Conservation (phyloP, 2,113 vertebrate genomes). For the Bufo gargarizans region DNA sequence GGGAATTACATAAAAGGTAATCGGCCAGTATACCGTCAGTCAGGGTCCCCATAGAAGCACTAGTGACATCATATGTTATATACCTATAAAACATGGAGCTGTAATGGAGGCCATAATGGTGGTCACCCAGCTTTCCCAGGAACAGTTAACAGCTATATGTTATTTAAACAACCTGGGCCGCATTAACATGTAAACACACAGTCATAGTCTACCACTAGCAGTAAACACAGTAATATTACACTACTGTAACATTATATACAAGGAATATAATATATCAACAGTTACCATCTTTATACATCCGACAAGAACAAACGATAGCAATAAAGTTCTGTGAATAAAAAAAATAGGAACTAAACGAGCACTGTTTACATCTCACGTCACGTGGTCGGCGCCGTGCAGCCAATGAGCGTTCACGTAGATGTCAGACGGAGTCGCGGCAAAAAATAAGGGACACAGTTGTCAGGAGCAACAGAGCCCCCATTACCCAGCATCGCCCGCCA, state of each 20-base stretch:
- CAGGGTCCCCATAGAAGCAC: too few species aligned
- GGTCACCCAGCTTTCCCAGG: too few species aligned
- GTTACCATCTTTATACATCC: neutral
- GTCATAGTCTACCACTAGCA: too few species aligned
- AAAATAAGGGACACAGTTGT: neutral
- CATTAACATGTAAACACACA: too few species aligned
- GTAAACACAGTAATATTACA: neutral
- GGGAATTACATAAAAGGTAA: too few species aligned
- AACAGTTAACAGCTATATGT: too few species aligned
- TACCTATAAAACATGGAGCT: too few species aligned
- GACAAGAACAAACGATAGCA: neutral
- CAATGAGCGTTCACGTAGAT: conserved; percentile 9
- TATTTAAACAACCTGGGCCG: too few species aligned
- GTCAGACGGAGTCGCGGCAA: neutral
- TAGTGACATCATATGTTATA: too few species aligned
- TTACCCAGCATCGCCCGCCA: neutral
- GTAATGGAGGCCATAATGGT: too few species aligned
- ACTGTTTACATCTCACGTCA: conserved; percentile 25
- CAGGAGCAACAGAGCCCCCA: neutral
- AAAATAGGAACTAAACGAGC: neutral
- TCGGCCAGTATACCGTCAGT: too few species aligned
- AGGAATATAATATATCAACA: too few species aligned
- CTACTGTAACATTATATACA: neutral
- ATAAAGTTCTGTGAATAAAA: neutral
- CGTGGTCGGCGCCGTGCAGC: neutral